These are phyloP conservation scores for Parasteatoda tepidariorum DNA, from an alignment of 1,140 invertebrate species.

Conservation along the genomic window DNA sequence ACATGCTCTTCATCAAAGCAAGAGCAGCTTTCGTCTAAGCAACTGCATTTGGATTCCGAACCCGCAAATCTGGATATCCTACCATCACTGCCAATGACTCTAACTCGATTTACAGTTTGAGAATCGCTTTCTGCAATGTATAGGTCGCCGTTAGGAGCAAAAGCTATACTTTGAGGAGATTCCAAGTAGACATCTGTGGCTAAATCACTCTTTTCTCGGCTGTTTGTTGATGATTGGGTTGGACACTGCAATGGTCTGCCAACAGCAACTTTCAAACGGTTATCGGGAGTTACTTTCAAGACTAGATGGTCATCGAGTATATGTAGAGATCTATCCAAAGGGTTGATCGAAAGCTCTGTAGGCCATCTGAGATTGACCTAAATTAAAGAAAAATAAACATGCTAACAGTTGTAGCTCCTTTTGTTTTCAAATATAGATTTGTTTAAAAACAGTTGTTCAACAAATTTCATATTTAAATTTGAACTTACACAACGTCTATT, in stretches of 20 bases:
- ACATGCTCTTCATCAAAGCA: slow-evolving; percentile 92
- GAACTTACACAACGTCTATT: too few species aligned
- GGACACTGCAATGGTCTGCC: slow-evolving; percentile 89
- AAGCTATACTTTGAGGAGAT: slow-evolving; percentile 75
- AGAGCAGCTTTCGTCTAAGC: slow-evolving; percentile 72
- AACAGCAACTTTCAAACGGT: slow-evolving; percentile 83
- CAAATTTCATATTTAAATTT: too few species aligned
- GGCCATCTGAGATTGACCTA: slow-evolving; percentile 92
- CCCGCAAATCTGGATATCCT: slow-evolving; percentile 71
- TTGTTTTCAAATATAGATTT: too few species aligned
- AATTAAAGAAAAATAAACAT: neutral
- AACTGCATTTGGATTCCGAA: slow-evolving; percentile 70
- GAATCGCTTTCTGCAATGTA: slow-evolving; percentile 95
- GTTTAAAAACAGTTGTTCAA: too few species aligned
- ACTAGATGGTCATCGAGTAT: slow-evolving; percentile 96
- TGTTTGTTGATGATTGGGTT: slow-evolving; percentile 63
- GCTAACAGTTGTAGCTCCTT: too few species aligned
- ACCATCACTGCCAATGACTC: slow-evolving; percentile 72
- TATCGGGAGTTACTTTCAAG: slow-evolving; percentile 88
- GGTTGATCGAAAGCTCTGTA: slow-evolving; percentile 90
- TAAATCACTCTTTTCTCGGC: slow-evolving; percentile 46
- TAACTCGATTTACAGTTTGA: slow-evolving; percentile 86
- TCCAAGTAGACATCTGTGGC: slow-evolving; percentile 64
- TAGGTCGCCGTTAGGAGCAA: slow-evolving; percentile 91
- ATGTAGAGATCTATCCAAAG: slow-evolving; percentile 91